These are phyloP conservation scores for Drosophila nr. perissopoda DNA, from an alignment of 2,888 invertebrate species.

Conservation along the genomic window DNA sequence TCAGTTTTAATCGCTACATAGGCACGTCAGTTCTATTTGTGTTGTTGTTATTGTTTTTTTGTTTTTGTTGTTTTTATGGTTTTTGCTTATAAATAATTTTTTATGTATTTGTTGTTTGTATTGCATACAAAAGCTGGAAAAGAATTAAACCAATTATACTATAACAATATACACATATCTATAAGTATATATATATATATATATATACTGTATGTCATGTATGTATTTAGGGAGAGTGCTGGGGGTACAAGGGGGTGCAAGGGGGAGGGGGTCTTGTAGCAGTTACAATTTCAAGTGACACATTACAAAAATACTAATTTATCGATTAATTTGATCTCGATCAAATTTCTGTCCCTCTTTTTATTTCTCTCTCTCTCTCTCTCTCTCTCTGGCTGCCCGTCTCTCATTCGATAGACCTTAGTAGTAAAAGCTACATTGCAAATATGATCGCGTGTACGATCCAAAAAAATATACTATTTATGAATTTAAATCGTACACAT, in stretches of 20 bases:
- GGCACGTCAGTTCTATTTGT: conserved; percentile 81
- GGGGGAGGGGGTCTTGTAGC: conserved; percentile 25
- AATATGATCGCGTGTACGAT: conserved; percentile 16
- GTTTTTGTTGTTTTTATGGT: conserved; percentile 29
- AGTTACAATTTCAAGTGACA: conserved; percentile 59
- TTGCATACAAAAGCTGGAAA: conserved; percentile 66
- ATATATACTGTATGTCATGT: conserved; percentile 25
- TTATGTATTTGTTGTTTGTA: conserved; percentile 51
- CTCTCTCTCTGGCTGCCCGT: neutral
- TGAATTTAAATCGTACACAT: conserved; percentile 15
- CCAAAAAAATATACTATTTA: conserved; percentile 12
- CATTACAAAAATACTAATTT: conserved; percentile 55
- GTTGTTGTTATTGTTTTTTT: conserved; percentile 42
- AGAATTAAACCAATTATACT: conserved; percentile 34
- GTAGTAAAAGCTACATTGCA: conserved; percentile 25
- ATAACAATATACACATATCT: conserved; percentile 47
- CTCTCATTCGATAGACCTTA: conserved; percentile 9
- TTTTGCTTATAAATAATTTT: conserved; percentile 43
- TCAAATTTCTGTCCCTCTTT: neutral
- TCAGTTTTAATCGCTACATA: conserved; percentile 76
- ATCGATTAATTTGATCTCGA: conserved; percentile 24
- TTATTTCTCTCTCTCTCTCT: neutral
- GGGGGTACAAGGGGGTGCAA: conserved; percentile 37
- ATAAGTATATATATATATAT: conserved; percentile 27
- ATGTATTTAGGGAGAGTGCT: conserved; percentile 23